Evolutionary conservation across 2,113 vertebrate species (phyloP).

Genomic region (Crotalus horridus): DNA sequence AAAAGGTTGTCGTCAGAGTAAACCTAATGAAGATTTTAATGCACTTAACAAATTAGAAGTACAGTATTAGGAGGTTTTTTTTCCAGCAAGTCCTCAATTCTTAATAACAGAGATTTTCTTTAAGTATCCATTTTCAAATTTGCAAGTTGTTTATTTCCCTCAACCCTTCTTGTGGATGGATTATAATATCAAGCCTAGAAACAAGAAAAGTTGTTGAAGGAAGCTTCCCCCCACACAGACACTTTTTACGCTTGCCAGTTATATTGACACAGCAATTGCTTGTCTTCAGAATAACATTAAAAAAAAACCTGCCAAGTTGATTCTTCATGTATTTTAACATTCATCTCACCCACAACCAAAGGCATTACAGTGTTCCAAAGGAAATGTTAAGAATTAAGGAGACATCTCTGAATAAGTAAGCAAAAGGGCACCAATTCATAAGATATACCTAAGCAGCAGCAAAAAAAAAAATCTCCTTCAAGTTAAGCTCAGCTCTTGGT

Average conservation of each 20-base stretch:
- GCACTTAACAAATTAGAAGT: conserved; percentile 14
- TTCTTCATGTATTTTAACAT: conserved; percentile 8
- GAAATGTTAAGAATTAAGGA: background rate
- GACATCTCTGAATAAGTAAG: conserved; percentile 16
- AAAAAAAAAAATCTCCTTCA: background rate
- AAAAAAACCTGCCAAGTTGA: conserved; percentile 14
- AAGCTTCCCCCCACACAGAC: background rate
- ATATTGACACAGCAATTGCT: background rate
- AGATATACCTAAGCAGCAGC: conserved; percentile 9
- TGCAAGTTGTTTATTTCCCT: background rate
- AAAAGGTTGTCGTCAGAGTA: background rate
- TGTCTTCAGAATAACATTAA: conserved; percentile 16
- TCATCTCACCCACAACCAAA: conserved; percentile 7
- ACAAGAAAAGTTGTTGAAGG: conserved; percentile 17
- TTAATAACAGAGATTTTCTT: background rate
- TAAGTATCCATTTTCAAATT: conserved; percentile 5
- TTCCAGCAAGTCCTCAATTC: background rate
- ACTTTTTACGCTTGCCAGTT: conserved; percentile 8
- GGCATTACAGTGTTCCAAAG: background rate
- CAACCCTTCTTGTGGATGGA: background rate
- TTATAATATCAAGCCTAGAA: conserved; percentile 7
- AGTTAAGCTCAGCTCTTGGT: background rate
- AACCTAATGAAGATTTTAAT: conserved; percentile 7
- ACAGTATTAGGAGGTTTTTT: background rate
- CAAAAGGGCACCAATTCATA: conserved; percentile 20